Percentiles rank a stretch among this genome's conserved stretches.
phyloP scores from a whole-genome alignment of 2,888 invertebrate genomes.

The Cremastinae sp. region DNA sequence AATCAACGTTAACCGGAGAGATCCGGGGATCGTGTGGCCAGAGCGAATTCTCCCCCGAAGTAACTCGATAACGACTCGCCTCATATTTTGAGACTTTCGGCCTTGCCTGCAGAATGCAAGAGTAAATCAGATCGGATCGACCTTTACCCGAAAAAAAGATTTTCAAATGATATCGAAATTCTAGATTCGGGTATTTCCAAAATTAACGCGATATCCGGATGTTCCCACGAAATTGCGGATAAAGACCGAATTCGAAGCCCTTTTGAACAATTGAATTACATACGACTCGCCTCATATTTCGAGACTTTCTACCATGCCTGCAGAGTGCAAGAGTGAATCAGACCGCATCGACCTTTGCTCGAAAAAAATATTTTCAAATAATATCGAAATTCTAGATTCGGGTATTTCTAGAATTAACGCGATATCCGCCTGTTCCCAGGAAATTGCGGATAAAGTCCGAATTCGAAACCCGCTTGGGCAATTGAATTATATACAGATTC shows the following conservation, averaged over 20 bases:
- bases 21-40: too few species aligned
- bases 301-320: slow-evolving; percentile 3
- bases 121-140: background rate
- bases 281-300: slow-evolving; percentile 25
- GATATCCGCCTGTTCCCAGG: slow-evolving; percentile 4
- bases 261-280: slow-evolving; percentile 67
- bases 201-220: slow-evolving; percentile 6
- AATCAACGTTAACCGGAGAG: slow-evolving; percentile 75
- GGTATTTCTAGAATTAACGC: background rate
- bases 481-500: slow-evolving; percentile 30
- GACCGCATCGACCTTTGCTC: too few species aligned
- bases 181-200: background rate
- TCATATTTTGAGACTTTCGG: slow-evolving; percentile 20
- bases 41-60: too few species aligned
- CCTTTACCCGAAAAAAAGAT: too few species aligned
- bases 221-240: background rate
- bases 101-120: background rate
- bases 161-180: background rate
- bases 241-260: slow-evolving; percentile 59
- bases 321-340: background rate
- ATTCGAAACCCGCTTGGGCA: slow-evolving; percentile 69
- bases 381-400: background rate
- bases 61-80: slow-evolving; percentile 1
- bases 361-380: background rate
- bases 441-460: background rate